These are phyloP conservation scores for Hoplostethus mediterraneus DNA, from an alignment of 2,797 vertebrate species.

Conservation along the genomic window DNA sequence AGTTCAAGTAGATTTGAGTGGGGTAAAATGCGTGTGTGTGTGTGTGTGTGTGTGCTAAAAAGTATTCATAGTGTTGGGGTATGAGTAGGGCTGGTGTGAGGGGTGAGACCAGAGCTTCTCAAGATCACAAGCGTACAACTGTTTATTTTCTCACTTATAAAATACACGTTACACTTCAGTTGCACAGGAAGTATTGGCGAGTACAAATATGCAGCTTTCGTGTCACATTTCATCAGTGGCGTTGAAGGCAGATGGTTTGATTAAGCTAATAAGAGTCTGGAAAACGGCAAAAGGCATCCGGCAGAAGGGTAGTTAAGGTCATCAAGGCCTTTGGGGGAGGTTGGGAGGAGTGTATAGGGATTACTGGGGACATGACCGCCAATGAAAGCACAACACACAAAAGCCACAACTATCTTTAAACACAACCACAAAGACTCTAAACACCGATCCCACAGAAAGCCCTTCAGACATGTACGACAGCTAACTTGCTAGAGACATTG, in stretches of 20 bases:
- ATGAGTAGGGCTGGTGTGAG: not conserved
- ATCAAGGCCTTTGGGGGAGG: not conserved
- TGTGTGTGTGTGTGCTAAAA: not conserved
- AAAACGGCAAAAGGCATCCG: not conserved
- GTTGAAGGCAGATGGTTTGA: not conserved
- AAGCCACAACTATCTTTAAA: no score
- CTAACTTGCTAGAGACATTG: no score
- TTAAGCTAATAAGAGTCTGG: not conserved
- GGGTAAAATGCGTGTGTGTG: slow-evolving; percentile 7
- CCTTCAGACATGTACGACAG: no score
- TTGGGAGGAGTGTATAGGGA: not conserved
- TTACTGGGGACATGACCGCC: not conserved
- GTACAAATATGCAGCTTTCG: not conserved
- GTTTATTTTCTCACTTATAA: not conserved
- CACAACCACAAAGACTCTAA: no score
- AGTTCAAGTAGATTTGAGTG: slow-evolving; percentile 52
- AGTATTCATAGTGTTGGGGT: slow-evolving; percentile 23
- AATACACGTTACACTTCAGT: not conserved
- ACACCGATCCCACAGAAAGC: no score
- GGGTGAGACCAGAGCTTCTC: not conserved
- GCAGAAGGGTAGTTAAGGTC: not conserved
- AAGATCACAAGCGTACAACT: not conserved
- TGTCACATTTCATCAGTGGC: not conserved
- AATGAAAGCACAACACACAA: no score
- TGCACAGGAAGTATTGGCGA: not conserved